Percentiles rank a stretch among this genome's conserved stretches.
Evolutionary conservation across 2,797 vertebrate genomes (phyloP).

Genomic region (Buphagus erythrorhynchus): DNA sequence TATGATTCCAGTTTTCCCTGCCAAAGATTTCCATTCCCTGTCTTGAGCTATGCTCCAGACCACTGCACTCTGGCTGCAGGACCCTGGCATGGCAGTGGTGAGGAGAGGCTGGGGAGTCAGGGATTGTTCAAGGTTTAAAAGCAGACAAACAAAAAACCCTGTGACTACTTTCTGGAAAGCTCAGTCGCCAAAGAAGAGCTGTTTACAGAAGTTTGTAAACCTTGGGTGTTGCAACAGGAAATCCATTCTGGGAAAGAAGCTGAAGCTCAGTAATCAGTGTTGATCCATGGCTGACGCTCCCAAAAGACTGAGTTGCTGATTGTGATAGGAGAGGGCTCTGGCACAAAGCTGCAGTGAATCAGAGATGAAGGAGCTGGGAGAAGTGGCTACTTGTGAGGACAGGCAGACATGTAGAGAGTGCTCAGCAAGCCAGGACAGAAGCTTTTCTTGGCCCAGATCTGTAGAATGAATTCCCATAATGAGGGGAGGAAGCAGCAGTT

Average conservation of each 20-base stretch:
- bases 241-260: conserved; percentile 35
- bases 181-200: not conserved
- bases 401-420: not conserved
- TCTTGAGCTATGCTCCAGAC: not conserved
- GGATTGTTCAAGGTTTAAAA: not conserved
- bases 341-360: not conserved
- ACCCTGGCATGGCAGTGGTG: not conserved
- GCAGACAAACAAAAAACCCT: not conserved
- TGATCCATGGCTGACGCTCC: not conserved
- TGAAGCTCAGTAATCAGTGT: not conserved
- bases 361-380: not conserved
- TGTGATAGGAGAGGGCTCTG: not conserved
- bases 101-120: not conserved
- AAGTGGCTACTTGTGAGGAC: not conserved
- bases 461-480: not conserved
- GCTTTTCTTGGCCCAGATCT: not conserved
- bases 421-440: not conserved
- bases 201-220: conserved; percentile 46
- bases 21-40: not conserved
- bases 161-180: not conserved
- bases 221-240: conserved; percentile 61
- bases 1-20: not conserved
- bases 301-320: not conserved
- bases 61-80: not conserved
- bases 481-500: not conserved